Conservation (phyloP, 2,113 vertebrate genomes). For the Laticauda colubrina region DNA sequence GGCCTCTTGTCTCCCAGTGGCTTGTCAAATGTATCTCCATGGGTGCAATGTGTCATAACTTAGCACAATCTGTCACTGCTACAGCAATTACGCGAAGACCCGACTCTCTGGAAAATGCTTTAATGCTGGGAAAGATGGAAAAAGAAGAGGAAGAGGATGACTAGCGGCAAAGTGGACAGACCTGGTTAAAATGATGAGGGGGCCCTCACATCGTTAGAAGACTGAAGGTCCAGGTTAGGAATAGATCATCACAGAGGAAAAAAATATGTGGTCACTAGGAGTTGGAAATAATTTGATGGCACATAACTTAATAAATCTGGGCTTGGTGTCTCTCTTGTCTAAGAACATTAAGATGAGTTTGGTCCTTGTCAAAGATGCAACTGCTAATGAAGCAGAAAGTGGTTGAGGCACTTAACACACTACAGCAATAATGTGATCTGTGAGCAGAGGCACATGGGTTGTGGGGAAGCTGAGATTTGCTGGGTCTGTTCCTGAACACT, state of each 20-base stretch:
- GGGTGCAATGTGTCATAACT: not conserved
- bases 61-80: constrained; percentile 1
- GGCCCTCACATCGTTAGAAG: not conserved
- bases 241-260: not conserved
- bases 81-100: constrained; percentile 22
- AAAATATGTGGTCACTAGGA: not conserved
- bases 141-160: not conserved
- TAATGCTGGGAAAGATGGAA: not conserved
- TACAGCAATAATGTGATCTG: not conserved
- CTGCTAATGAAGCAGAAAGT: constrained; percentile 20
- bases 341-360: constrained; percentile 31
- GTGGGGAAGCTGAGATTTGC: not conserved
- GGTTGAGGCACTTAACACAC: constrained; percentile 36
- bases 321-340: constrained; percentile 44
- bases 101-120: not conserved
- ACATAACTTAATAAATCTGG: not conserved
- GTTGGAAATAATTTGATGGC: constrained; percentile 13
- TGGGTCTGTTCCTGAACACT: not conserved
- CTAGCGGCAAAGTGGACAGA: not conserved
- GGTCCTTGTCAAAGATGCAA: constrained; percentile 35
- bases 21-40: not conserved
- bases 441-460: not conserved
- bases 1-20: not conserved
- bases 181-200: not conserved
- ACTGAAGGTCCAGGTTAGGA: not conserved